A percentile compares a stretch with the other conserved stretches of the same genome.
Conservation (phyloP, 1,140 invertebrate genomes). For the Drosophila parabipectinata region DNA sequence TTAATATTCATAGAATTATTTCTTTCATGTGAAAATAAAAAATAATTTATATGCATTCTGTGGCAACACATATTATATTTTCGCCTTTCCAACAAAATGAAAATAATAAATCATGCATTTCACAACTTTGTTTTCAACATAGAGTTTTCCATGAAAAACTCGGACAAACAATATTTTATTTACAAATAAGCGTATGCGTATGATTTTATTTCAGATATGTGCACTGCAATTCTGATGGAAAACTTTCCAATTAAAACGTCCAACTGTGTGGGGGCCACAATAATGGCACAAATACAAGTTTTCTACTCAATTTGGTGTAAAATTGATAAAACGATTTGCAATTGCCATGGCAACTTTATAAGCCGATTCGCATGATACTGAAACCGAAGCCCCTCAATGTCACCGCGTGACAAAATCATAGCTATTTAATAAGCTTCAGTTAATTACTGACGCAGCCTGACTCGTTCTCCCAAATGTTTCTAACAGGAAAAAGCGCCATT, state of each 20-base stretch:
- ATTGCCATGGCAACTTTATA: conserved; percentile 46
- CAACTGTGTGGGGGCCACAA: background rate
- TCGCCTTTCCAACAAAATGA: conserved; percentile 1
- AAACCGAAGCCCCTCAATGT: conserved; percentile 39
- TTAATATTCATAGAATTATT: conserved; percentile 13
- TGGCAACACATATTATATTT: background rate
- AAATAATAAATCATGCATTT: conserved; percentile 10
- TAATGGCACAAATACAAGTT: background rate
- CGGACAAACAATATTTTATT: conserved; percentile 15
- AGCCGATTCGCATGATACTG: conserved; percentile 30
- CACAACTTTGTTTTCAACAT: background rate
- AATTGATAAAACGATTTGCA: conserved; percentile 44
- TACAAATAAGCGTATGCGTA: conserved; percentile 7
- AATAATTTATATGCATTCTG: conserved; percentile 6
- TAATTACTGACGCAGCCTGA: conserved; percentile 45
- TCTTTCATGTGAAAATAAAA: background rate
- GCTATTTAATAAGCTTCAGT: conserved; percentile 54
- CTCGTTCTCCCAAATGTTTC: conserved; percentile 6
- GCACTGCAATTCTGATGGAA: conserved; percentile 13
- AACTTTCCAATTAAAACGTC: conserved; percentile 59
- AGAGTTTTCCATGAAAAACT: background rate
- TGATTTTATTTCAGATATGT: conserved; percentile 68
- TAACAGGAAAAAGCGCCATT: conserved; percentile 14
- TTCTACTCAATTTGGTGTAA: conserved; percentile 27
- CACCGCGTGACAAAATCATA: conserved; percentile 59